Percentiles rank a stretch among this genome's conserved stretches.
Evolutionary conservation across 30 jellyfish, hydroid and myxozoan genomes (phyloP).

Genomic region (Turritopsis dohrnii): DNA sequence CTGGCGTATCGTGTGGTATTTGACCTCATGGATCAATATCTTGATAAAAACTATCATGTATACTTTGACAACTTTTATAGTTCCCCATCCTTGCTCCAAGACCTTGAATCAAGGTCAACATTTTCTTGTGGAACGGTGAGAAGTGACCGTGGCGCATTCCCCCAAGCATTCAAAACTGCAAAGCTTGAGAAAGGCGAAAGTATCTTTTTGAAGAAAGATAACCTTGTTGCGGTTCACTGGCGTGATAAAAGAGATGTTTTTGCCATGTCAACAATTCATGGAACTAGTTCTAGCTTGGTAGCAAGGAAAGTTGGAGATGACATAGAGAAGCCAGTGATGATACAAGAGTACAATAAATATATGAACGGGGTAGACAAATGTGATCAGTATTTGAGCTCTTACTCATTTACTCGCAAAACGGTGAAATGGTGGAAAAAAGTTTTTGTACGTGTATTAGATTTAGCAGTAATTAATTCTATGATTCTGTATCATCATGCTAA

Average conservation of each 20-base stretch:
- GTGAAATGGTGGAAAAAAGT: slow-evolving; percentile 32
- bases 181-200: slow-evolving; percentile 16
- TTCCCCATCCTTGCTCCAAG: slow-evolving; percentile 19
- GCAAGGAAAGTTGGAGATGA: background rate
- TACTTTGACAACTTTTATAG: slow-evolving; percentile 38
- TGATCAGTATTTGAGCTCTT: background rate
- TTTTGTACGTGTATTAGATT: slow-evolving; percentile 23
- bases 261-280: slow-evolving; percentile 3
- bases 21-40: slow-evolving; percentile 36
- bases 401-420: background rate
- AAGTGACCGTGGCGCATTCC: slow-evolving; percentile 21
- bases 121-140: slow-evolving; percentile 43
- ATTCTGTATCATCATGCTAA: slow-evolving; percentile 20
- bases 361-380: slow-evolving; percentile 3
- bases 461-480: slow-evolving; percentile 30
- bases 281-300: background rate
- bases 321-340: background rate
- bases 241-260: slow-evolving; percentile 32
- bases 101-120: slow-evolving; percentile 21
- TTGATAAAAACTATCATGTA: slow-evolving; percentile 37
- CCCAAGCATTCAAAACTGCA: slow-evolving; percentile 25
- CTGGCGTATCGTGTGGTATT: slow-evolving; percentile 30
- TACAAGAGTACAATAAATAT: background rate
- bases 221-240: slow-evolving; percentile 36
- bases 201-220: slow-evolving; percentile 8